A percentile compares a stretch with the other conserved stretches of the same genome.
Evolutionary conservation across 2,888 invertebrate species (phyloP).

Genomic region (Xylota segnis): DNA sequence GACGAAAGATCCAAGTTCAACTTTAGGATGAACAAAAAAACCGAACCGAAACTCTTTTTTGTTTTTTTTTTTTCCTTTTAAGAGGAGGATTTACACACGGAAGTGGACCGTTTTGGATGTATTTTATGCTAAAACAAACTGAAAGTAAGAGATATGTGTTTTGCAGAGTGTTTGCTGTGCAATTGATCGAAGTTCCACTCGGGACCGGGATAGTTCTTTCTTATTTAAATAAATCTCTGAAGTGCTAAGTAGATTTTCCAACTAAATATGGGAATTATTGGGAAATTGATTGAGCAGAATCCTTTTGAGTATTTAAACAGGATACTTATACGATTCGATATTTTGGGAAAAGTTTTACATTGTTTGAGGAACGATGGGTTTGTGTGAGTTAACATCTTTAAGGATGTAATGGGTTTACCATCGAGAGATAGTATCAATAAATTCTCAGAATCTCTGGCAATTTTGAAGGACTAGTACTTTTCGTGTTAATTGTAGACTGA

Average conservation of each 20-base stretch:
- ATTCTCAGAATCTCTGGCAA: too few relatives aligned
- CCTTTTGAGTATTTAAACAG: not conserved
- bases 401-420: too few relatives aligned
- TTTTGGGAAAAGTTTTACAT: too few relatives aligned
- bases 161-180: not conserved
- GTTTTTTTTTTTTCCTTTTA: not conserved
- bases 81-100: slow-evolving; percentile 11
- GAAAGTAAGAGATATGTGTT: slow-evolving; percentile 1
- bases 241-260: not conserved
- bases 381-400: too few relatives aligned
- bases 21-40: not conserved
- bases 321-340: not conserved
- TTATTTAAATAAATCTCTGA: slow-evolving; percentile 26
- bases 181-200: slow-evolving; percentile 20
- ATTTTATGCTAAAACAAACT: slow-evolving; percentile 1
- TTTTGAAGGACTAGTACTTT: too few relatives aligned
- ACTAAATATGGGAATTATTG: not conserved
- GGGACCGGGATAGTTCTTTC: not conserved
- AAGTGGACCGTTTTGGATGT: slow-evolving; percentile 27
- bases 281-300: slow-evolving; percentile 16
- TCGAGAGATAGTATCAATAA: too few relatives aligned
- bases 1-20: not conserved
- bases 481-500: too few relatives aligned
- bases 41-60: not conserved
- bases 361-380: too few relatives aligned